Conservation (phyloP, 2,888 invertebrate species). For the Hetaerina titia region DNA sequence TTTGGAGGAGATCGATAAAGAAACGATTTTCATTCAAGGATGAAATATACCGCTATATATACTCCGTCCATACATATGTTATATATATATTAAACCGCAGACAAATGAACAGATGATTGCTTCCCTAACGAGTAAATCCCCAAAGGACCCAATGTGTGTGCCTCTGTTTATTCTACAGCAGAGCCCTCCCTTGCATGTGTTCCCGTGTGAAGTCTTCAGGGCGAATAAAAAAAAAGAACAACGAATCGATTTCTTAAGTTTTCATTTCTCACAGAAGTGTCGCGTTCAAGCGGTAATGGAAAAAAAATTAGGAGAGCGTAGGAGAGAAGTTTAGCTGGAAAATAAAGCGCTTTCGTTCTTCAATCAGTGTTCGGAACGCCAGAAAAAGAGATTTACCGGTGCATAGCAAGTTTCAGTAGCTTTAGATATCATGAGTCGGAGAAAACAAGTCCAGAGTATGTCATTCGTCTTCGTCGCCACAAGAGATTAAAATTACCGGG, state of each 20-base stretch:
- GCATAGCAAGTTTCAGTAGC: no score
- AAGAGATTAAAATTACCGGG: no score
- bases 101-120: slow-evolving; percentile 54
- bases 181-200: neutral
- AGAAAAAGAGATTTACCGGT: neutral
- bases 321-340: neutral
- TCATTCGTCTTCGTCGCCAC: no score
- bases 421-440: no score
- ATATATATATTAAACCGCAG: neutral
- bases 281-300: neutral
- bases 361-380: neutral
- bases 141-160: slow-evolving; percentile 33
- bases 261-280: slow-evolving; percentile 30
- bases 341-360: neutral
- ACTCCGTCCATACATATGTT: neutral
- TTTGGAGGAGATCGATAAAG: neutral
- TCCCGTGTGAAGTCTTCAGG: neutral
- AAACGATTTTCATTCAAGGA: slow-evolving; percentile 55
- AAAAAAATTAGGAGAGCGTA: neutral
- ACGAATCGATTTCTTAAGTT: slow-evolving; percentile 31
- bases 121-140: slow-evolving; percentile 50
- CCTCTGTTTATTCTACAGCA: neutral
- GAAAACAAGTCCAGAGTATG: no score
- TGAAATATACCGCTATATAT: neutral
- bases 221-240: neutral